Evolutionary conservation across 2,888 invertebrate genomes (phyloP), one percentile per base, ranked within the genome.

Genomic region (Graphium colonna): DNA sequence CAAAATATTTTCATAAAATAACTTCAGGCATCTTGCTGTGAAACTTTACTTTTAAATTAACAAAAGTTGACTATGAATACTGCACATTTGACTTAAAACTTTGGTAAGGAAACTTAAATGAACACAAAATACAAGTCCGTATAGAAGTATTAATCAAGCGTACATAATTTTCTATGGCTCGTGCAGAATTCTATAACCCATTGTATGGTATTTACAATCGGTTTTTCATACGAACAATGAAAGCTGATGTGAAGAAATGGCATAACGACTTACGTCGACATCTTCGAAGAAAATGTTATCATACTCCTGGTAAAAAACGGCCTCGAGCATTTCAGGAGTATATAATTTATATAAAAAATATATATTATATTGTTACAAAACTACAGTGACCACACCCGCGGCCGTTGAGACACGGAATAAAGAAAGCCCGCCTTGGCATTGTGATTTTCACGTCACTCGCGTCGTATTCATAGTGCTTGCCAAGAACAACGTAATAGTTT

Each of bases 401-500:
- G 63, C 58, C 56, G 59, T 45, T 60, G 48, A 52, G 55, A 54
- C 59, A 60, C 59, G 54, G 66, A 80, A 75, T 76, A 73, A 69
- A 68, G 71, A 65, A 73, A 74, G 63, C 60, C 57, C 54, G 47
- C 46, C 57, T 61, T 62, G 64, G 60, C 56, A 62, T 59, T 51
- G 53, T 57, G 57, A 61, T 59, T 63, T 57, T 65, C 65, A 67
- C 59, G 58, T 57, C 55, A 62, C n/a, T 58, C 49, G 55, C 62
- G 62, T 67, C 74, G 71, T 69, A 68, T n/a, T n/a, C n/a, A 64
- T 58, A 47, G 56, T 49, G 51, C 55, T 52, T 68, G 71, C 72
- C 71, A 73, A 73, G 59, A 65, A 58, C 64, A 52, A 60, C 59
- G 58, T 57, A 56, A 58, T 66, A 63, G 64, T 64, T 66, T 64